phyloP scores from a whole-genome alignment of 2,797 vertebrate genomes.

The Enteromius thamalakanensis region DNA sequence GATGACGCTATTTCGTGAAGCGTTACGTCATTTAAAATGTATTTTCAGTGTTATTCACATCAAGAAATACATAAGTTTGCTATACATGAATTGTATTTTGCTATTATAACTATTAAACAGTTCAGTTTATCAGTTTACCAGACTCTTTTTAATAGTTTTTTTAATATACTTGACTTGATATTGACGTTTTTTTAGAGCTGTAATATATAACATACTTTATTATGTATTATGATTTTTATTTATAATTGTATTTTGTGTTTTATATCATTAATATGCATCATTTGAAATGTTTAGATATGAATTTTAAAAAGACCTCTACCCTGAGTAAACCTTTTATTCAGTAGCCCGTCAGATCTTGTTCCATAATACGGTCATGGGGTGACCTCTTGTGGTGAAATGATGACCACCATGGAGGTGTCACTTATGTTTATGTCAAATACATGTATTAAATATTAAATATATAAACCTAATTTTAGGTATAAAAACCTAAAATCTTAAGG shows the following conservation, averaged over 20 bases:
- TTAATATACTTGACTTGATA: not conserved
- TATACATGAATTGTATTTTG: not conserved
- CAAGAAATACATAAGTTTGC: not conserved
- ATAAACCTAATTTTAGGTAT: not conserved
- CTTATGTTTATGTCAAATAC: not conserved
- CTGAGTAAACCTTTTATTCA: not conserved
- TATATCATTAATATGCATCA: not conserved
- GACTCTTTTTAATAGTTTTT: not conserved
- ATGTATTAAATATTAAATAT: not conserved
- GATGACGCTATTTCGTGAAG: constrained; percentile 17
- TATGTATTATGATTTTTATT: not conserved
- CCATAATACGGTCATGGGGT: not conserved
- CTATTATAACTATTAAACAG: not conserved
- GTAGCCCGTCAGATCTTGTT: not conserved
- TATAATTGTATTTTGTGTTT: not conserved
- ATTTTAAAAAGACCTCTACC: not conserved
- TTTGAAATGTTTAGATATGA: not conserved
- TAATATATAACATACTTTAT: not conserved
- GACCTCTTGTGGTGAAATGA: constrained; percentile 23
- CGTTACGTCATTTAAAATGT: not conserved
- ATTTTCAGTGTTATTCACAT: not conserved
- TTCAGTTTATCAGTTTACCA: too few relatives aligned
- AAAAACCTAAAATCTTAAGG: not conserved
- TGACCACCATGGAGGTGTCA: not conserved
- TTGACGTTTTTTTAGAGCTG: not conserved